Evolutionary conservation across 2,113 vertebrate genomes (phyloP).

Genomic region (Rutilus rutilus): DNA sequence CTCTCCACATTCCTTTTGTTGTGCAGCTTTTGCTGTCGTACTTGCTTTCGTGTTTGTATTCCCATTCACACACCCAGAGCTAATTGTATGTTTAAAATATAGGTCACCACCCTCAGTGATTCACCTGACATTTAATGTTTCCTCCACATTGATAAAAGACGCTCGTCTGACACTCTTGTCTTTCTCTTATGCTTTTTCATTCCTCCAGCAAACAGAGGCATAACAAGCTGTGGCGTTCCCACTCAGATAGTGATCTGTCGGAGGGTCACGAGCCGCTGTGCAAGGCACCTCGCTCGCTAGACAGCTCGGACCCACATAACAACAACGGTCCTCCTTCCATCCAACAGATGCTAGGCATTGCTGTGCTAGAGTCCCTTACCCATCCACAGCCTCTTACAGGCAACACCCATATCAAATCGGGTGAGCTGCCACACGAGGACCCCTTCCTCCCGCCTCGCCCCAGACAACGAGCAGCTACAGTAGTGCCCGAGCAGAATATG

Average conservation of each 20-base stretch:
- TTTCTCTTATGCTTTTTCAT: conserved; percentile 7
- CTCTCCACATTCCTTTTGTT: conserved; percentile 42
- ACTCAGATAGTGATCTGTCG: conserved; percentile 92
- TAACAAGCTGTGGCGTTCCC: conserved; percentile 97
- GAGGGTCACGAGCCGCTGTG: conserved; percentile 81
- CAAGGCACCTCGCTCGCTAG: conserved; percentile 61
- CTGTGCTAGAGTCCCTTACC: conserved; percentile 69
- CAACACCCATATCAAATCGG: background rate
- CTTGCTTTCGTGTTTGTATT: conserved; percentile 4
- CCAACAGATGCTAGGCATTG: conserved; percentile 84
- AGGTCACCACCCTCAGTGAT: background rate
- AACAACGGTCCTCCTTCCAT: conserved; percentile 83
- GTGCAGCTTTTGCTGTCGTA: conserved; percentile 20
- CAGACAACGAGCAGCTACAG: conserved; percentile 64
- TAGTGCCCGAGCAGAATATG: conserved; percentile 65
- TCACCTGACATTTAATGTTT: background rate
- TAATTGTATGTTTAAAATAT: conserved; percentile 11
- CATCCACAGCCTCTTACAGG: conserved; percentile 9
- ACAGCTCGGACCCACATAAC: conserved; percentile 76
- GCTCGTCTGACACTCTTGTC: background rate
- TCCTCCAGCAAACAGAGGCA: conserved; percentile 92
- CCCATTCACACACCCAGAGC: conserved; percentile 2
- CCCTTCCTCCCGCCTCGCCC: conserved; percentile 51
- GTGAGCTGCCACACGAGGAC: conserved; percentile 4
- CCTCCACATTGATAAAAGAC: background rate